Evolutionary conservation across 2,888 invertebrate genomes (phyloP).

Genomic region (Iselma pallidipennis): DNA sequence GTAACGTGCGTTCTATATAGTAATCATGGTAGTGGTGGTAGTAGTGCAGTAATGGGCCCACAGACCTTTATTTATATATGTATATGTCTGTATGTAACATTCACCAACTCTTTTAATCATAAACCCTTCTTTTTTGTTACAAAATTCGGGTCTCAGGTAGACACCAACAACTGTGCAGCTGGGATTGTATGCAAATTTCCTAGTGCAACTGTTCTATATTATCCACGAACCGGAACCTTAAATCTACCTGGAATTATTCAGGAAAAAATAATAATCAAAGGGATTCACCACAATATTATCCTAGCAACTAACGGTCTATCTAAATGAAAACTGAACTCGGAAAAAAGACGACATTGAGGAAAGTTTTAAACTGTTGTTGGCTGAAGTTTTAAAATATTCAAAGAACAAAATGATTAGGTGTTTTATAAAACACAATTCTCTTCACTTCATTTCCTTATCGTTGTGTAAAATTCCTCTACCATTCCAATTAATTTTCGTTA

Average conservation of each 20-base stretch:
- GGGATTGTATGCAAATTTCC: slow-evolving; percentile 47
- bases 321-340: neutral
- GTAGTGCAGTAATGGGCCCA: slow-evolving; percentile 2
- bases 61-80: slow-evolving; percentile 9
- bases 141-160: slow-evolving; percentile 26
- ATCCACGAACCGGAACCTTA: slow-evolving; percentile 41
- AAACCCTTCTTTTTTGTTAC: slow-evolving; percentile 30
- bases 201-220: slow-evolving; percentile 47
- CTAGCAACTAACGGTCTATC: slow-evolving; percentile 2
- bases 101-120: slow-evolving; percentile 29
- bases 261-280: slow-evolving; percentile 8
- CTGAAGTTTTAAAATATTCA: no score
- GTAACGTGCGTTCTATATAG: slow-evolving; percentile 34
- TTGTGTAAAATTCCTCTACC: no score
- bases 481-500: no score
- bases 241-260: slow-evolving; percentile 33
- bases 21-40: no score
- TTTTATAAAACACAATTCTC: no score
- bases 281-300: slow-evolving; percentile 21
- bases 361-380: no score
- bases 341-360: neutral
- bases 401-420: no score
- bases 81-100: slow-evolving; percentile 22
- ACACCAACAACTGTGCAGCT: slow-evolving; percentile 30
- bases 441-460: no score